These are phyloP conservation scores for Pomatostomus ruficeps DNA, from an alignment of 2,113 vertebrate genomes.

Conservation along the genomic window DNA sequence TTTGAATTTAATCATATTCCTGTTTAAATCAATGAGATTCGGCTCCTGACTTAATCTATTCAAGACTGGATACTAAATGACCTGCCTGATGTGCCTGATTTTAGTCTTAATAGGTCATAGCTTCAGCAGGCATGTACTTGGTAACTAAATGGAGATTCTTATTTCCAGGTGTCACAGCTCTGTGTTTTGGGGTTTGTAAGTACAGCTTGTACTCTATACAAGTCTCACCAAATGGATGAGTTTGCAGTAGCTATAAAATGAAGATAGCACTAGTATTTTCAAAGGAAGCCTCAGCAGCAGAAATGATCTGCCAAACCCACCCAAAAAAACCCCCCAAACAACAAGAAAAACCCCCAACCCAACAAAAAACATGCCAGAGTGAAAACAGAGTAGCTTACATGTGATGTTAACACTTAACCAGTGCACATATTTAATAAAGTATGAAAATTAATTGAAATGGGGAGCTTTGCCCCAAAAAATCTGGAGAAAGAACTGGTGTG, in stretches of 20 bases:
- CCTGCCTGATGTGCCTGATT: not conserved
- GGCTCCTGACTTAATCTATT: not conserved
- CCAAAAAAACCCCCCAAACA: accelerated
- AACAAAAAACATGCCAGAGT: not conserved
- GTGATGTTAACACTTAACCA: not conserved
- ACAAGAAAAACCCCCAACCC: not conserved
- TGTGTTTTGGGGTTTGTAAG: not conserved
- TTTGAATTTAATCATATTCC: not conserved
- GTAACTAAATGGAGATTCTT: not conserved
- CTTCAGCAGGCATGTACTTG: not conserved
- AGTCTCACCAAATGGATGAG: not conserved
- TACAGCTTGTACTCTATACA: not conserved
- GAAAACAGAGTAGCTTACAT: not conserved
- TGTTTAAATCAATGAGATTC: not conserved
- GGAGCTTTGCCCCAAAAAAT: not conserved
- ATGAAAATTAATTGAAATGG: not conserved
- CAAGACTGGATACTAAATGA: not conserved
- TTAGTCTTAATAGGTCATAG: not conserved
- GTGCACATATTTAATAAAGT: not conserved
- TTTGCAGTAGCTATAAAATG: not conserved
- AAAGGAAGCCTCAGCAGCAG: not conserved
- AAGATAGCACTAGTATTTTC: not conserved
- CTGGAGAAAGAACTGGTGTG: not conserved
- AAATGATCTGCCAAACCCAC: not conserved
- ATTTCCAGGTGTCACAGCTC: not conserved